Evolutionary conservation across 35 echinoderm and acorn worm species (phyloP).

Genomic region (Nesometra sesokonis): DNA sequence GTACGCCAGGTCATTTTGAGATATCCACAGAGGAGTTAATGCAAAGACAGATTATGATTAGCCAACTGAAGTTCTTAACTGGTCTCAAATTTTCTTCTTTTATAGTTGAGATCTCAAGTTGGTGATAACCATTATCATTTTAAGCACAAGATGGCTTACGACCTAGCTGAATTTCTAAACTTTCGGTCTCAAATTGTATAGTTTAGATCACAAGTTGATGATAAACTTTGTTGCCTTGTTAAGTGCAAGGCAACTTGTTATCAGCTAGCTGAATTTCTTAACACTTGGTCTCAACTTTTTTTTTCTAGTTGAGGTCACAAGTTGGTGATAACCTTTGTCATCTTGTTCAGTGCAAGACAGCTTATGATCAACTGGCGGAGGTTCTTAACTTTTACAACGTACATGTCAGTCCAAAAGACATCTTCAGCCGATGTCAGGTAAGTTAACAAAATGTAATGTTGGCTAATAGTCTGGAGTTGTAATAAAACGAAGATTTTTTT

Average conservation of each 20-base stretch:
- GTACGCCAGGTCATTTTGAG: no score
- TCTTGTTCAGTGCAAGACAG: constrained; percentile 6
- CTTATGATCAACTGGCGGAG: constrained; percentile 31
- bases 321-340: constrained; percentile 30
- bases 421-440: constrained; percentile 71
- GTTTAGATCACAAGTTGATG: no score
- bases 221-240: no score
- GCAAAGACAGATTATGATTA: no score
- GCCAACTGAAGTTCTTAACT: neutral
- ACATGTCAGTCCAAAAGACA: constrained; percentile 19
- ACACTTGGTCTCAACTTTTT: neutral
- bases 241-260: no score
- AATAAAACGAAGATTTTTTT: no score
- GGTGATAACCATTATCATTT: constrained; percentile 16
- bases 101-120: constrained; percentile 42
- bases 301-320: constrained; percentile 30
- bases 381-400: constrained; percentile 53
- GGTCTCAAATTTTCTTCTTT: neutral
- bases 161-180: constrained; percentile 22
- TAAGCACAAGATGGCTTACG: constrained; percentile 11
- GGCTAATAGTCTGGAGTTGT: no score
- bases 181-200: no score
- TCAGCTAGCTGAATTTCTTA: no score
- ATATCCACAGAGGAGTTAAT: no score
- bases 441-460: no score